phyloP scores from a whole-genome alignment of 2,797 vertebrate genomes.

The Champsocephalus gunnari region DNA sequence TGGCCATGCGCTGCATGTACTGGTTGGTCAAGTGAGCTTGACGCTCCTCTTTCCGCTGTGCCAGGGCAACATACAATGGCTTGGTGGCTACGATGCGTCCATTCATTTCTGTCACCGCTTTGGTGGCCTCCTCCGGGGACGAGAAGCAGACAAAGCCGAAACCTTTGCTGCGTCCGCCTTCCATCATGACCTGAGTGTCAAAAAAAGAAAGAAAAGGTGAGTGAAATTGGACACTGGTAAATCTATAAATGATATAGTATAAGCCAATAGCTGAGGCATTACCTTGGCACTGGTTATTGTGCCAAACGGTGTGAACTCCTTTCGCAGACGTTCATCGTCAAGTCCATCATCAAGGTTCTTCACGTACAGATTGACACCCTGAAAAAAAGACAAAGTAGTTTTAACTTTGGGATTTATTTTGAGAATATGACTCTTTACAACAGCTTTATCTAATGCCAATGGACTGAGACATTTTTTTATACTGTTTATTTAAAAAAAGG shows the following conservation, averaged over 20 bases:
- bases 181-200: conserved; percentile 93
- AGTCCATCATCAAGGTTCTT: conserved; percentile 99
- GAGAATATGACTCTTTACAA: background rate
- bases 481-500: background rate
- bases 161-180: conserved; percentile 97
- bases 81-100: conserved; percentile 97
- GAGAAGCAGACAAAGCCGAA: conserved; percentile 99
- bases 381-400: background rate
- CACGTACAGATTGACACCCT: conserved; percentile 98
- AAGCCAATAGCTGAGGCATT: background rate
- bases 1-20: conserved; percentile 99
- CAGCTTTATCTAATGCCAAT: background rate
- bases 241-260: background rate
- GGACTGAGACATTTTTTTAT: background rate
- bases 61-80: conserved; percentile 95
- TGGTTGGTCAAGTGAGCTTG: conserved; percentile 98
- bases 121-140: conserved; percentile 97
- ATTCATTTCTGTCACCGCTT: conserved; percentile 99
- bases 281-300: conserved; percentile 88
- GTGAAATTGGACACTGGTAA: background rate
- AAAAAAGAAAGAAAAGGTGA: background rate
- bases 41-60: conserved; percentile 96
- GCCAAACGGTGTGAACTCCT: conserved; percentile 86
- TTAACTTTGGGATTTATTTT: background rate
- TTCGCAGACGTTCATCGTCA: conserved; percentile 88